These are phyloP conservation scores for Piprites chloris DNA, from an alignment of 2,113 vertebrate species.

Conservation along the genomic window DNA sequence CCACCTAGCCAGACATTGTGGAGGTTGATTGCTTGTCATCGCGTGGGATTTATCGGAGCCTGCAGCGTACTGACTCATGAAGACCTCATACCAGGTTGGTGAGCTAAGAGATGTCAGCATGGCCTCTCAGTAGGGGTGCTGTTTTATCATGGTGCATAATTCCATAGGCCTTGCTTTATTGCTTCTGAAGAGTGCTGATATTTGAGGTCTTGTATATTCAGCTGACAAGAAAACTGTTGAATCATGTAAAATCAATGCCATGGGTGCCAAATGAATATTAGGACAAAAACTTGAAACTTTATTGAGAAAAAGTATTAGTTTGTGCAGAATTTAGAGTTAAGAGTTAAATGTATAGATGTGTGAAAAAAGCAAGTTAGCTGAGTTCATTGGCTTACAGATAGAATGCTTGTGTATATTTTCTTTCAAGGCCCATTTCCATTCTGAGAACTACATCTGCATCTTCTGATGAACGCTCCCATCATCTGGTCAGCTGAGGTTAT, in stretches of 20 bases:
- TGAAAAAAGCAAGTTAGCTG: neutral
- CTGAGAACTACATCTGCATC: neutral
- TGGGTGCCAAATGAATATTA: neutral
- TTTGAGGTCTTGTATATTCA: neutral
- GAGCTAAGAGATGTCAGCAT: neutral
- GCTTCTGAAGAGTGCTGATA: neutral
- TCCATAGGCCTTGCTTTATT: neutral
- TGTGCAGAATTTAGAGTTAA: neutral
- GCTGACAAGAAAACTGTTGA: neutral
- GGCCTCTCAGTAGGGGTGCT: neutral
- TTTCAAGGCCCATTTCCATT: neutral
- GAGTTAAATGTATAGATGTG: neutral
- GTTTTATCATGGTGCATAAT: accelerated
- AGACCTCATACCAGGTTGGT: neutral
- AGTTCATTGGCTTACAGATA: neutral
- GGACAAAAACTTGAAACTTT: neutral
- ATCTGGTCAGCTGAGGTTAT: neutral
- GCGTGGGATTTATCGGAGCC: neutral
- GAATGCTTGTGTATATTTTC: neutral
- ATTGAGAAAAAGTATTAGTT: neutral
- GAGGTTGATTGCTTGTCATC: neutral
- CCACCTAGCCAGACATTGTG: neutral
- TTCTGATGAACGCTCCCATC: neutral
- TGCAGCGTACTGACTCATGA: neutral
- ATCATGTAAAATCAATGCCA: neutral